Conservation (phyloP, 2,113 vertebrate genomes). For the Psittacula cyanocephala region DNA sequence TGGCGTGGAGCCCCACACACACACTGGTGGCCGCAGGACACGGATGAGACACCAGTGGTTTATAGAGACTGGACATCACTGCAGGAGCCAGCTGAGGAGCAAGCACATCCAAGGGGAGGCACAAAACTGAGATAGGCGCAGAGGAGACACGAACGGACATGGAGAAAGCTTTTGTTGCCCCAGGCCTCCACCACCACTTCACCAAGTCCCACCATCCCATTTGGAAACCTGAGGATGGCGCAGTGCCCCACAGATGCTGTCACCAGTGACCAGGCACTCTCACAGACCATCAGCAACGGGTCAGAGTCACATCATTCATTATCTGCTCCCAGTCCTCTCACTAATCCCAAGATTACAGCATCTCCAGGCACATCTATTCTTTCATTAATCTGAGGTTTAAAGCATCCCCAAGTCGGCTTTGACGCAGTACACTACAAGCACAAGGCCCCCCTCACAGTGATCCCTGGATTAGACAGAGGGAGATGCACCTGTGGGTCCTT, state of each 20-base stretch:
- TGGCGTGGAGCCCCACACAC: rapidly evolving
- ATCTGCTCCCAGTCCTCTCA: neutral
- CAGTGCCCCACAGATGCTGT: neutral
- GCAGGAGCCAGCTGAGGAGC: neutral
- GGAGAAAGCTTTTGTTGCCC: neutral
- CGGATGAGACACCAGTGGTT: neutral
- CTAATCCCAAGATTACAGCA: constrained; percentile 50
- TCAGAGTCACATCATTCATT: neutral
- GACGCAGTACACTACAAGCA: constrained; percentile 37
- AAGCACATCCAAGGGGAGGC: neutral
- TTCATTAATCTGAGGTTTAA: constrained; percentile 64
- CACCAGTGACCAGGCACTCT: neutral
- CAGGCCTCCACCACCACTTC: neutral
- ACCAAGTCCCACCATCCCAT: neutral
- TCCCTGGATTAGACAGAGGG: neutral
- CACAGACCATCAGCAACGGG: neutral
- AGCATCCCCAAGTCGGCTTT: constrained; percentile 52
- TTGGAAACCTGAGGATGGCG: neutral
- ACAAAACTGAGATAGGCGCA: neutral
- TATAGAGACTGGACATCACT: neutral
- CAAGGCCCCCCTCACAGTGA: neutral
- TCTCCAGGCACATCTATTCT: constrained; percentile 9
- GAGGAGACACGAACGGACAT: rapidly evolving
- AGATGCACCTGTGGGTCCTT: neutral
- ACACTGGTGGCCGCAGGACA: neutral